Evolutionary conservation across 2,888 invertebrate species (phyloP).

Genomic region (Yponomeuta evonymella): DNA sequence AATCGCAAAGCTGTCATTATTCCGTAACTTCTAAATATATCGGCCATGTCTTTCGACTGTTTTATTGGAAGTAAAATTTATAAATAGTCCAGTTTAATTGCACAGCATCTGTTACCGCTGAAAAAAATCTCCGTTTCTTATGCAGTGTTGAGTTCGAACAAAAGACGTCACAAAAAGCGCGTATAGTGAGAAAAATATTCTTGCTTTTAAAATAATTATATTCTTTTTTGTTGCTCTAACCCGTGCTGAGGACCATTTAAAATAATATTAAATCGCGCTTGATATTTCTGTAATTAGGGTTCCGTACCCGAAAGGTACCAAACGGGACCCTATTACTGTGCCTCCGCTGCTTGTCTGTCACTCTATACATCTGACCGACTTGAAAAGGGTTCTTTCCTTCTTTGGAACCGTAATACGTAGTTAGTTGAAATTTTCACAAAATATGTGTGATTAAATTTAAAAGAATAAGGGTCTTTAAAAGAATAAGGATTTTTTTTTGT

Average conservation of each 20-base stretch:
- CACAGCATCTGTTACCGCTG: background rate
- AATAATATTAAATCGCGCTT: background rate
- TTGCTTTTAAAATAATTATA: background rate
- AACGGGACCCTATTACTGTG: no score
- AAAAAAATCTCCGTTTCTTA: background rate
- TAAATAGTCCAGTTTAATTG: background rate
- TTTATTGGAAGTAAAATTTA: background rate
- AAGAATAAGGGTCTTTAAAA: no score
- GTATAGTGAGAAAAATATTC: no score
- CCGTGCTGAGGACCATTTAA: background rate
- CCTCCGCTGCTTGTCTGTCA: no score
- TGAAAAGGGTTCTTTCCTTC: no score
- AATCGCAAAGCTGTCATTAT: background rate
- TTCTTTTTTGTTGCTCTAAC: no score
- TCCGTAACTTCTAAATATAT: background rate
- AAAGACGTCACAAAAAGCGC: background rate
- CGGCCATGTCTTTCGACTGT: background rate
- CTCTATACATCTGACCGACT: no score
- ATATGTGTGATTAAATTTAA: no score
- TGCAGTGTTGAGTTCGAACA: background rate
- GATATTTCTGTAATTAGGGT: background rate
- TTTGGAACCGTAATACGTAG: no score
- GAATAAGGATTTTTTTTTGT: no score
- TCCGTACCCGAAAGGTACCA: no score
- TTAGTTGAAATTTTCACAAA: no score